Percentiles rank a stretch among this genome's conserved stretches.
These are phyloP conservation scores for Loripinus fragilis DNA, from an alignment of 2,888 invertebrate species.

Conservation along the genomic window DNA sequence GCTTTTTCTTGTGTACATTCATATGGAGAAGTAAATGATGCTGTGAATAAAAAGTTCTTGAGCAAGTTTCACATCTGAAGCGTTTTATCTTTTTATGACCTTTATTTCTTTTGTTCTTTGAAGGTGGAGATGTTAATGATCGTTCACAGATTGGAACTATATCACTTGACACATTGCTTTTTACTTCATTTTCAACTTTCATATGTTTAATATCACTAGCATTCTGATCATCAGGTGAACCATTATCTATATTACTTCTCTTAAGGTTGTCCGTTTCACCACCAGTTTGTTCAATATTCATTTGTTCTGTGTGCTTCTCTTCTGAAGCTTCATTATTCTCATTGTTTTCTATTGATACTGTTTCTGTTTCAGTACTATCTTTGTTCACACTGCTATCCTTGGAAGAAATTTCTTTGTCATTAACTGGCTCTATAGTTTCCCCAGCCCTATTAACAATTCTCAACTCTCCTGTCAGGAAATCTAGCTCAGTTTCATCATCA, in stretches of 20 bases:
- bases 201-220: not conserved
- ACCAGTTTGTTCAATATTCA: too few relatives aligned
- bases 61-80: conserved; percentile 57
- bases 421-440: not conserved
- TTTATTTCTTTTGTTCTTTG: conserved; percentile 33
- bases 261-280: too few relatives aligned
- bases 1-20: conserved; percentile 55
- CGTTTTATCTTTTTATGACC: conserved; percentile 7
- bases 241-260: too few relatives aligned
- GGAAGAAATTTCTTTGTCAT: too few relatives aligned
- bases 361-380: too few relatives aligned
- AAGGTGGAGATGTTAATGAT: not conserved
- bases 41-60: conserved; percentile 50
- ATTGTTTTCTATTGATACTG: too few relatives aligned
- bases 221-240: too few relatives aligned
- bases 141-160: not conserved
- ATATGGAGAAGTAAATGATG: conserved; percentile 57
- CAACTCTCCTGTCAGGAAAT: conserved; percentile 51
- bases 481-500: conserved; percentile 54
- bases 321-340: too few relatives aligned
- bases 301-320: too few relatives aligned
- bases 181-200: not conserved
- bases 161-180: not conserved
- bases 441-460: conserved; percentile 31
- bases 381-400: too few relatives aligned